Conservation (phyloP, 2,797 vertebrate genomes). For the Manis pentadactyla region DNA sequence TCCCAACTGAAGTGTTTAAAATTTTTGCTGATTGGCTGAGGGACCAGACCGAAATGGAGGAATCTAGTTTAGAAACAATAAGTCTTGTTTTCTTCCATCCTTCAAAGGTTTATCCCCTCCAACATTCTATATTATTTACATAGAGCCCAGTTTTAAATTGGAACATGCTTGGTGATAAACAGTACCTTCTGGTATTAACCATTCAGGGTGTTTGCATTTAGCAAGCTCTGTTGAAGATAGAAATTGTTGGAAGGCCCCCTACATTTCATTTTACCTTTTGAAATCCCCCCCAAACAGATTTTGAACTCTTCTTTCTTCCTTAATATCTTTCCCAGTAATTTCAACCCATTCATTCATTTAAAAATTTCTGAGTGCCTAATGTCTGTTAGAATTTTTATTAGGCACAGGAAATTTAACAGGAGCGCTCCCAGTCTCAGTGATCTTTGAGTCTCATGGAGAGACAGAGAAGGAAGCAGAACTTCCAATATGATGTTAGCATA, state of each 20-base stretch:
- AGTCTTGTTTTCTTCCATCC: neutral
- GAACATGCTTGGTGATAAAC: neutral
- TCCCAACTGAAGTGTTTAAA: neutral
- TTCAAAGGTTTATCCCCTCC: neutral
- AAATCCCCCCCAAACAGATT: neutral
- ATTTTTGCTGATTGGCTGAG: neutral
- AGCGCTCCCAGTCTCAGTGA: neutral
- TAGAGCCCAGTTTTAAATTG: neutral
- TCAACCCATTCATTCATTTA: neutral
- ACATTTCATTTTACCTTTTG: neutral
- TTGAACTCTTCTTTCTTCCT: neutral
- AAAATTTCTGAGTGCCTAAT: neutral
- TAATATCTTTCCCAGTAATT: neutral
- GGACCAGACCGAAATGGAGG: neutral
- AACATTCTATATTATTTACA: neutral
- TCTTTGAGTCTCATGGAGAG: neutral
- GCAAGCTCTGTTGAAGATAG: neutral
- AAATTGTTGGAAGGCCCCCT: neutral
- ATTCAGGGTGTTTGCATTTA: neutral
- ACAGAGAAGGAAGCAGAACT: neutral
- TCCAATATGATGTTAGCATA: neutral
- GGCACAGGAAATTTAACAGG: neutral
- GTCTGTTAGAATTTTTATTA: neutral
- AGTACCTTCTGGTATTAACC: neutral
- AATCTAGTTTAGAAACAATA: neutral